These are phyloP conservation scores for Ridgeia piscesae DNA, from an alignment of 1,140 invertebrate genomes.

Conservation along the genomic window DNA sequence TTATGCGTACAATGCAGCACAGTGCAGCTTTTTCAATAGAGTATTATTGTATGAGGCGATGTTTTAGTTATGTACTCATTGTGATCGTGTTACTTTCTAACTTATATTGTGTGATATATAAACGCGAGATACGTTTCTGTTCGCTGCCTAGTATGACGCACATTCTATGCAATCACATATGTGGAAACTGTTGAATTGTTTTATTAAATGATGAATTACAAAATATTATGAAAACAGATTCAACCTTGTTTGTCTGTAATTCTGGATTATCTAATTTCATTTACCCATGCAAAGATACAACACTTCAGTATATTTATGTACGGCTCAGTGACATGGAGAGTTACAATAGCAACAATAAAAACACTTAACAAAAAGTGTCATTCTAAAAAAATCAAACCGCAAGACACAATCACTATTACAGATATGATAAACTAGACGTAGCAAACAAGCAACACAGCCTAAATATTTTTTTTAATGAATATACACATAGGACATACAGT, in stretches of 20 bases:
- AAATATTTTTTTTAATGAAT: too few relatives aligned
- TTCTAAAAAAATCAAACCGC: too few relatives aligned
- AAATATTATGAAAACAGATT: background rate
- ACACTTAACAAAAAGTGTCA: too few relatives aligned
- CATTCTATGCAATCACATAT: background rate
- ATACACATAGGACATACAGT: too few relatives aligned
- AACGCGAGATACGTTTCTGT: background rate
- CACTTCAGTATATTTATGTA: constrained; percentile 1
- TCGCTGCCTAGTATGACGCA: background rate
- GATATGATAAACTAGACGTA: too few relatives aligned
- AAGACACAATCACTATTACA: too few relatives aligned
- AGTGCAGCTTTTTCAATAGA: background rate
- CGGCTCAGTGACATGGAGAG: too few relatives aligned
- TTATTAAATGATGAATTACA: background rate
- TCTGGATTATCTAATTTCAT: constrained; percentile 38
- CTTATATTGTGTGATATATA: background rate
- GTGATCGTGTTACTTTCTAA: background rate
- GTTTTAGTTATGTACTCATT: background rate
- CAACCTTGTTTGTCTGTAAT: background rate
- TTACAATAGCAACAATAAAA: too few relatives aligned
- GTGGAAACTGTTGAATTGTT: background rate
- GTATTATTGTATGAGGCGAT: background rate
- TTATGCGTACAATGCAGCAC: background rate
- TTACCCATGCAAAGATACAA: constrained; percentile 51
- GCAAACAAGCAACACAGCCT: too few relatives aligned